Conservation (phyloP, 1,140 invertebrate species). For the Cydia splendana region DNA sequence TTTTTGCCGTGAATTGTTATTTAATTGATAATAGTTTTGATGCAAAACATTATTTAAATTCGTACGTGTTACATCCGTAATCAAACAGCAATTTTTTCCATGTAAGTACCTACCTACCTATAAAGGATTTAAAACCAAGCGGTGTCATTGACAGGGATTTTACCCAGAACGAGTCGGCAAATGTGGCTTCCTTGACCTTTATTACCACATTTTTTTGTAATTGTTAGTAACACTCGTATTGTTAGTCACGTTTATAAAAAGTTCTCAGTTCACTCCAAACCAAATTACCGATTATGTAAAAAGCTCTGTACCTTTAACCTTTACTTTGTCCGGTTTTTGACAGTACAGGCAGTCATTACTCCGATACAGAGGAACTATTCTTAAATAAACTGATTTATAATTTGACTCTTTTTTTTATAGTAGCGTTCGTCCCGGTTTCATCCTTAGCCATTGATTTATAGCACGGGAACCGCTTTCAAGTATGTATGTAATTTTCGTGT, state of each 20-base stretch:
- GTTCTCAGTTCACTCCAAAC: slow-evolving; percentile 24
- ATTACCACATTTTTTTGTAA: background rate
- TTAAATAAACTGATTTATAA: background rate
- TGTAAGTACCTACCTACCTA: too few species aligned
- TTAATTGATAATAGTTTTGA: too few species aligned
- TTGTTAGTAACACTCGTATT: background rate
- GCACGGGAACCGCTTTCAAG: background rate
- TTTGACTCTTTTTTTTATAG: background rate
- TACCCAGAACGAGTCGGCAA: background rate
- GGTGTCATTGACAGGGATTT: background rate
- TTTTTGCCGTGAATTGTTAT: too few species aligned
- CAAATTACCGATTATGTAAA: background rate
- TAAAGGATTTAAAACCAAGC: background rate
- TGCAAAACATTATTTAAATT: too few species aligned
- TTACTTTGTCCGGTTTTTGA: background rate
- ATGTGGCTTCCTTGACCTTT: slow-evolving; percentile 3
- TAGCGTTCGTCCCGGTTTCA: background rate
- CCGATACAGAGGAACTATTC: slow-evolving; percentile 19
- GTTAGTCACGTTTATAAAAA: slow-evolving; percentile 10
- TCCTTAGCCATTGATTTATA: background rate
- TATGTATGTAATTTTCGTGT: background rate
- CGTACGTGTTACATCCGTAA: too few species aligned
- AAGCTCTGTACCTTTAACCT: slow-evolving; percentile 26
- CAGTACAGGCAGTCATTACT: slow-evolving; percentile 9
- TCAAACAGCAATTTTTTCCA: too few species aligned